These are phyloP conservation scores for Henicopernis longicauda DNA, from an alignment of 2,113 vertebrate genomes.

Conservation along the genomic window DNA sequence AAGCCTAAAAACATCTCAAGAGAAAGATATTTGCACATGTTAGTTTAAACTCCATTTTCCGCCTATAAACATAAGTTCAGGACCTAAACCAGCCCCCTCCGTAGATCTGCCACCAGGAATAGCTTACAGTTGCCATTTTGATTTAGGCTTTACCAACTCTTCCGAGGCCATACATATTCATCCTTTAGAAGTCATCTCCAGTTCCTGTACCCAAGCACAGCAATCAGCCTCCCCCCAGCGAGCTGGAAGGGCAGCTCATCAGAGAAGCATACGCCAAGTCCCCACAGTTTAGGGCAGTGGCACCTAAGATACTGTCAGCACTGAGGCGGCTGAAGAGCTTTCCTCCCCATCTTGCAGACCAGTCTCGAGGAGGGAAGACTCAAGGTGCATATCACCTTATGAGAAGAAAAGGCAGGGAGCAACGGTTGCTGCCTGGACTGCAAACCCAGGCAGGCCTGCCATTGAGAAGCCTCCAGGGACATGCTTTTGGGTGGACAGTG, in stretches of 20 bases:
- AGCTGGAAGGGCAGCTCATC: too few species aligned
- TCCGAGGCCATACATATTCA: background rate
- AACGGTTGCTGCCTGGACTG: background rate
- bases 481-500: background rate
- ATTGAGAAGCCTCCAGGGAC: background rate
- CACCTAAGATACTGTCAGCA: background rate
- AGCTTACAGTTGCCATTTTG: background rate
- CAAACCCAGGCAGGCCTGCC: too few species aligned
- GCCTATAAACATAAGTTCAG: background rate
- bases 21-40: background rate
- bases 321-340: background rate
- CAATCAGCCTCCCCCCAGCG: background rate
- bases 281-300: background rate
- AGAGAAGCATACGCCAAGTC: background rate
- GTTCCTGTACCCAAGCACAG: background rate
- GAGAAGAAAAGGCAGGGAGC: background rate
- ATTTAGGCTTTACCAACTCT: background rate
- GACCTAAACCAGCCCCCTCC: background rate
- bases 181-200: background rate
- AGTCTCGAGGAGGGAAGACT: background rate
- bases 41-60: background rate
- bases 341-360: background rate
- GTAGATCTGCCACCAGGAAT: fast-evolving
- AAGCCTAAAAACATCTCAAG: background rate
- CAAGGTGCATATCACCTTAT: too few species aligned